A percentile compares a stretch with the other conserved stretches of the same genome.
These are phyloP conservation scores for Solen grandis DNA, from an alignment of 1,140 invertebrate species.

Conservation along the genomic window DNA sequence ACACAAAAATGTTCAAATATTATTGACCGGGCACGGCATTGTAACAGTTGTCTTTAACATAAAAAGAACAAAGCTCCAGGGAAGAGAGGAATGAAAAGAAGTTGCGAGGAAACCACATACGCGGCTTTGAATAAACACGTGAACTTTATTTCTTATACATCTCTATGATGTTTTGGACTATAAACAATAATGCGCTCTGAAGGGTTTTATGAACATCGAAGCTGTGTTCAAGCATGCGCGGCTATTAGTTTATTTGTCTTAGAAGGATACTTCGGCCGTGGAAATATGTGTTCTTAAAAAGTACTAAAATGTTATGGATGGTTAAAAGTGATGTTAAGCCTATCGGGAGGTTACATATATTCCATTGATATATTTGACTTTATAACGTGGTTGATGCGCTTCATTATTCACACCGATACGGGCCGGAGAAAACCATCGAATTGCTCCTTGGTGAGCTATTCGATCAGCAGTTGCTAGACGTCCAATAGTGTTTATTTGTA, in stretches of 20 bases:
- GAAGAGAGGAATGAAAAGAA: slow-evolving; percentile 1
- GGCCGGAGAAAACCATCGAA: slow-evolving; percentile 10
- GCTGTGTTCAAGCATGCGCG: slow-evolving; percentile 40
- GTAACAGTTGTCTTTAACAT: slow-evolving; percentile 44
- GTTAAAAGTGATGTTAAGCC: slow-evolving; percentile 53
- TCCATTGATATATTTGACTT: slow-evolving; percentile 57
- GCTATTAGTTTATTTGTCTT: slow-evolving; percentile 57
- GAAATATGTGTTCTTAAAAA: slow-evolving; percentile 55
- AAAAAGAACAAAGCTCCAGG: slow-evolving; percentile 43
- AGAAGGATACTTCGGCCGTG: slow-evolving; percentile 28
- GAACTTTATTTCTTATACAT: slow-evolving; percentile 56
- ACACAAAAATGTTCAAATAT: background rate
- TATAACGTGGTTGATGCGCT: slow-evolving; percentile 29
- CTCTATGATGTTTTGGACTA: slow-evolving; percentile 48
- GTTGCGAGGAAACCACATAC: slow-evolving; percentile 24
- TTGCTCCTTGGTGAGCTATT: background rate
- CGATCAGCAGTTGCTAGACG: background rate
- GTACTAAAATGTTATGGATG: slow-evolving; percentile 59
- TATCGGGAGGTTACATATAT: slow-evolving; percentile 44
- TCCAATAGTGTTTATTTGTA: background rate
- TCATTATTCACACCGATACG: slow-evolving; percentile 52
- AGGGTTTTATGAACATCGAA: slow-evolving; percentile 53
- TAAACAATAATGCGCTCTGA: slow-evolving; percentile 52
- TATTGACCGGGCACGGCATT: background rate
- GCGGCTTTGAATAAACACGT: slow-evolving; percentile 47